These are phyloP conservation scores for Andinoacara biseriatus DNA, from an alignment of 2,113 vertebrate genomes.

Conservation along the genomic window DNA sequence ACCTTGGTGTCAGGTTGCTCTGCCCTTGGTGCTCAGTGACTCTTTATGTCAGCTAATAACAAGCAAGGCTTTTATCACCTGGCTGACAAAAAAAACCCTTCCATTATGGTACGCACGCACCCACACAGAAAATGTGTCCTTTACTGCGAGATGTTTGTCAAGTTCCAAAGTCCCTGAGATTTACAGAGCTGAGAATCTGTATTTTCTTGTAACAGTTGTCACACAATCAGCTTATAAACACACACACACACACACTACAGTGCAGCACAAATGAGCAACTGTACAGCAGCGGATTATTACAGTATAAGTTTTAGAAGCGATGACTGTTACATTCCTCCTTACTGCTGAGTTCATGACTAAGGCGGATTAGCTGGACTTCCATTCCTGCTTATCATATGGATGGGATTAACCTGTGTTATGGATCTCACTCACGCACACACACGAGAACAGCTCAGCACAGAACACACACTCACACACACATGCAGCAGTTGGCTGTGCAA, in stretches of 20 bases:
- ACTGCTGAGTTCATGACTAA: conserved; percentile 62
- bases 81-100: conserved; percentile 46
- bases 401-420: conserved; percentile 71
- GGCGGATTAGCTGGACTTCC: conserved; percentile 61
- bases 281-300: conserved; percentile 38
- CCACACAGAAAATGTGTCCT: neutral
- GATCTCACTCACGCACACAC: conserved; percentile 47
- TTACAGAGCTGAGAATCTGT: conserved; percentile 17
- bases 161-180: neutral
- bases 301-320: conserved; percentile 60
- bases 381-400: conserved; percentile 72
- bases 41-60: conserved; percentile 76
- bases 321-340: conserved; percentile 62
- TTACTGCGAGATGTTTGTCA: neutral
- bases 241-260: neutral
- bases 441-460: conserved; percentile 34
- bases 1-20: conserved; percentile 73
- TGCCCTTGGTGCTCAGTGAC: conserved; percentile 73
- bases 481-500: neutral
- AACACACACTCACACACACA: conserved; percentile 20
- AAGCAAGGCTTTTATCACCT: conserved; percentile 66
- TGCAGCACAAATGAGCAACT: conserved; percentile 13
- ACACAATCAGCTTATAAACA: neutral
- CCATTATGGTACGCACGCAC: neutral
- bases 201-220: neutral